Base-by-base conservation (phyloP, 2,113 vertebrate species). In the Channa argus region DNA sequence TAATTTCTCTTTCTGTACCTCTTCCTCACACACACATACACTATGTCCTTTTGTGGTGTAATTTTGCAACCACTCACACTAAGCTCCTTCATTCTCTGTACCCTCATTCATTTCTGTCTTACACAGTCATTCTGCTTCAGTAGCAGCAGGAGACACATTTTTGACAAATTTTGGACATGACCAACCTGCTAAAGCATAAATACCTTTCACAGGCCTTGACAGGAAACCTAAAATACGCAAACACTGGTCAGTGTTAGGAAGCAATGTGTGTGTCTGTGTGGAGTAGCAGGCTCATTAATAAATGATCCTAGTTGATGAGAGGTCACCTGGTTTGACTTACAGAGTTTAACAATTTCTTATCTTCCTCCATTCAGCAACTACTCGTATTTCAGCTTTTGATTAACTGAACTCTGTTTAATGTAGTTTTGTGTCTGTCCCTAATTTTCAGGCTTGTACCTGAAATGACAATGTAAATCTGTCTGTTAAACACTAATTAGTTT, bases 1-100 rank as follows among this genome's bases (percentile, higher is more conserved):
- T 3, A 43, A 50, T 88, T 62, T 84, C 44, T 71, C 74, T 73
- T 56, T 64, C 54, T 45, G 46, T 71, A 45, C 69, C 73, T 58
- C 51, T 61, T 13, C 3, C 24, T 11, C 53, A 34, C 53, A 63
- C 54, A 65, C 55, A 54, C 38, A 45, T 38, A 51, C 49, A 58
- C 13, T 15, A 7, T 13, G 12, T 45, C 56, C 66, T 43, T 41
- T 59, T 55, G 37, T 78, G 11, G n/a, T 70, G 56, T 59, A 61
- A 6, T 63, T 75, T 47, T 55, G 3, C 62, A 59, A 15, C 7
- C 34, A 6, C 54, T 3, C 5, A n/a, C 47, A 75, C 55, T 3
- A 8, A n/a, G 15, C 33, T 51, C 38, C 34, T 46, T 55, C 6
- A 54, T 6, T 36, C 33, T 44, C 44, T 44, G n/a, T 46, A 59